Evolutionary conservation across 2,888 invertebrate species (phyloP), one percentile per base, ranked within the genome.

Genomic region (Tubulanus polymorphus): DNA sequence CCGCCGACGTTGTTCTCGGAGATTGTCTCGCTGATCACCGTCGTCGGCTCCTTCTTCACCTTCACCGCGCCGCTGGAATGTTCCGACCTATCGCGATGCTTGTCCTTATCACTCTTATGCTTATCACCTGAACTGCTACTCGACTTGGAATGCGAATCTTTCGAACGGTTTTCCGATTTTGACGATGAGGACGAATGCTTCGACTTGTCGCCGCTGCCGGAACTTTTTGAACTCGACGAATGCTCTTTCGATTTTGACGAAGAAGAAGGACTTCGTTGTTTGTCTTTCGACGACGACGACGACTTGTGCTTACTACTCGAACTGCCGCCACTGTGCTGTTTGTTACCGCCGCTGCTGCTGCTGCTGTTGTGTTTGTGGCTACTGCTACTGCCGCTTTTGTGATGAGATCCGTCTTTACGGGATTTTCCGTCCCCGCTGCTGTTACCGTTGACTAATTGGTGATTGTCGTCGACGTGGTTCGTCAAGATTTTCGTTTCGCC

Each of bases 341-440:
- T 50, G 27, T 48, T 59, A 37, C 48, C 49, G 30, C 56, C 57
- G 46, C 37, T 37, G 15, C 30, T 37, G 15, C 47, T 55, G 37
- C 50, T 51, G 37, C 41, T 48, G 18, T 60, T 55, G 48, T 56
- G 37, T 23, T 48, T 56, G 41, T 45, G 30, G 51, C 54, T 26
- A 37, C 62, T 63, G 37, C 61, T 59, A 30, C 37, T 37, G 45
- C 51, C 35, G 29, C 26, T 25, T n/a, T 51, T 46, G 51, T 59
- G 54, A 41, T 59, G 50, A 20, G 57, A 52, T 61, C 64, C 64
- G 66, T 65, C 32, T 55, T 63, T 52, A 29, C 15, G 51, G 56
- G 37, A 45, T 54, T 58, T 62, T 55, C n/a, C n/a, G n/a, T n/a
- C n/a, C n/a, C n/a, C n/a, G n/a, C n/a, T n/a, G n/a, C n/a, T n/a